phyloP scores from a whole-genome alignment of 2,797 vertebrate species.

The Cirrhinus mrigala region DNA sequence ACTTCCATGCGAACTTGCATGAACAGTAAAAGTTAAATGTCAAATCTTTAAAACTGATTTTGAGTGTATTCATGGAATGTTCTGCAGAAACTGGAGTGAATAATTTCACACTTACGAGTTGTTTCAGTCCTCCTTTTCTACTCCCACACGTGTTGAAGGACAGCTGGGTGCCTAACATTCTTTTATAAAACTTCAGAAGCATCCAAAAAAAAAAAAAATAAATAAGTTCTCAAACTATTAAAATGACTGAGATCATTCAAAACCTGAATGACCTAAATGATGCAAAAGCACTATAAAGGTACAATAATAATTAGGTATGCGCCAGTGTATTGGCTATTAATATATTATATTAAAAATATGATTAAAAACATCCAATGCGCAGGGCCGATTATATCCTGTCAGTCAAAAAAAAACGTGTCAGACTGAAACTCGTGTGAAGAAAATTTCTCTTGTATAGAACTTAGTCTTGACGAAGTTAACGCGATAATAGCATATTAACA shows the following conservation, averaged over 20 bases:
- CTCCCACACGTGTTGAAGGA: constrained; percentile 51
- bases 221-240: constrained; percentile 57
- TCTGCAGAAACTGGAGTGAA: constrained; percentile 60
- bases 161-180: constrained; percentile 57
- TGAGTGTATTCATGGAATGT: constrained; percentile 60
- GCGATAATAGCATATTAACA: background rate
- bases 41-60: constrained; percentile 38
- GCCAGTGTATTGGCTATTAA: too few relatives aligned
- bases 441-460: background rate
- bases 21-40: constrained; percentile 60
- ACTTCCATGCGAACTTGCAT: constrained; percentile 24
- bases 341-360: too few relatives aligned
- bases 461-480: background rate
- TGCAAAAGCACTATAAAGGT: background rate
- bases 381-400: background rate
- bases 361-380: background rate
- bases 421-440: background rate
- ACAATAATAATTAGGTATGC: background rate
- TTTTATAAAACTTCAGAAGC: constrained; percentile 63
- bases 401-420: background rate
- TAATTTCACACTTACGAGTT: constrained; percentile 64
- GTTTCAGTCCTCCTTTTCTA: constrained; percentile 36
- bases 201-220: constrained; percentile 66
- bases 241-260: background rate
- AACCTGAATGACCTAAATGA: constrained; percentile 1